Base-by-base conservation (phyloP, 2,888 invertebrate genomes). In the Troides aeacus region DNA sequence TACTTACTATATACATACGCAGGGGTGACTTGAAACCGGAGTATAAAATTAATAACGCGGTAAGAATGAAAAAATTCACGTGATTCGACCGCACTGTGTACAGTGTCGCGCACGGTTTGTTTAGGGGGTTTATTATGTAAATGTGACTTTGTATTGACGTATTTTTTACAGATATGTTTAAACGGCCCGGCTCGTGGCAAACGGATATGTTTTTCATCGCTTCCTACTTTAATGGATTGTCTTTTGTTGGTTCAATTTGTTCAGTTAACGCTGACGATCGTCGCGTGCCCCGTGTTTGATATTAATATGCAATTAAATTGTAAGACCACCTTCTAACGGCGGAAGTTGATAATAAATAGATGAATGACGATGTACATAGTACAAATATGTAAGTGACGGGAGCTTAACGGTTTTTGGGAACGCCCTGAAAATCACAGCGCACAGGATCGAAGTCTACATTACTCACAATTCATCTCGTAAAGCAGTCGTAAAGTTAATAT, bases 61-160 rank as follows among this genome's bases (percentile, higher is more conserved):
- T 81, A 85, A 89, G 81, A 87, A 90, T 87, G 82, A 39, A 39
- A 39, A 39, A 39, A 10, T 39, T 39, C 81, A 82, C 82, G 86
- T 85, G 88, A 87, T 89, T 88, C 84, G 84, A 79, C 81, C 78
- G 81, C 79, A 82, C 81, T 88, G 89, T 90, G 89, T 89, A 86
- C 84, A 73, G 71, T 81, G 84, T 81, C 83, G 79, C 84, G 84
- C 85, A 82, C 84, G 81, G 89, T 90, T 92, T 90, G 85, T 83
- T 84, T 78, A 85, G 84, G 81, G 89, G 90, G 88, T 81, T 84
- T 86, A 86, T 88, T 90, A 91, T 92, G 91, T 92, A 91, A 91
- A 90, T 92, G 86, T 84, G 80, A 80, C 84, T 82, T 82, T 72
- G 82, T 77, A 82, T 84, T 80, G 81, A 79, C 81, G 83, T 85